Conservation (phyloP, 2,888 invertebrate genomes). For the Maniola hyperantus region DNA sequence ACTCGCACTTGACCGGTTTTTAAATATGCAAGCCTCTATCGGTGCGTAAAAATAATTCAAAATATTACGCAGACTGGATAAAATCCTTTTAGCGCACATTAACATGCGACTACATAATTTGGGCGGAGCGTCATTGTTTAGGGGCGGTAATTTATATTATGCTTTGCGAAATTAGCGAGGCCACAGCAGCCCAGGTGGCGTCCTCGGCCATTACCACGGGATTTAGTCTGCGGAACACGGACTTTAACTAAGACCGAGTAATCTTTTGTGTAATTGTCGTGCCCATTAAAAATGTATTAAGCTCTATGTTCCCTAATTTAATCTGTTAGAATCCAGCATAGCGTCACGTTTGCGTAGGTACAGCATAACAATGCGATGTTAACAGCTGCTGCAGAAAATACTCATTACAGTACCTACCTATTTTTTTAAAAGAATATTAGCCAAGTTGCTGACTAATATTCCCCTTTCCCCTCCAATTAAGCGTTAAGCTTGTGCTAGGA, state of each 20-base stretch:
- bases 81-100: constrained; percentile 61
- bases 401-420: neutral
- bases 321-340: constrained; percentile 31
- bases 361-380: neutral
- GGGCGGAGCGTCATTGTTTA: constrained; percentile 67
- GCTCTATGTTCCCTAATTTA: constrained; percentile 47
- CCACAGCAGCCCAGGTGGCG: constrained; percentile 64
- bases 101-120: constrained; percentile 57
- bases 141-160: constrained; percentile 72
- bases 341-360: constrained; percentile 18
- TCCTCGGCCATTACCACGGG: constrained; percentile 65
- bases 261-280: constrained; percentile 67
- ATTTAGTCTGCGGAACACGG: constrained; percentile 60
- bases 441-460: no score
- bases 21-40: neutral
- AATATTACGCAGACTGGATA: constrained; percentile 55
- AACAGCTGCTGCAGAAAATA: constrained; percentile 6
- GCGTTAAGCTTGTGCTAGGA: no score
- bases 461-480: no score
- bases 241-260: constrained; percentile 57
- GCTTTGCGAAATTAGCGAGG: constrained; percentile 71
- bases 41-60: constrained; percentile 33
- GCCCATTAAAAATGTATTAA: constrained; percentile 64
- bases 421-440: neutral
- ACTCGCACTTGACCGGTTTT: no score